A percentile compares a stretch with the other conserved stretches of the same genome.
Conservation (phyloP, 2,797 vertebrate genomes). For the Pseudotriccus pelzelni region DNA sequence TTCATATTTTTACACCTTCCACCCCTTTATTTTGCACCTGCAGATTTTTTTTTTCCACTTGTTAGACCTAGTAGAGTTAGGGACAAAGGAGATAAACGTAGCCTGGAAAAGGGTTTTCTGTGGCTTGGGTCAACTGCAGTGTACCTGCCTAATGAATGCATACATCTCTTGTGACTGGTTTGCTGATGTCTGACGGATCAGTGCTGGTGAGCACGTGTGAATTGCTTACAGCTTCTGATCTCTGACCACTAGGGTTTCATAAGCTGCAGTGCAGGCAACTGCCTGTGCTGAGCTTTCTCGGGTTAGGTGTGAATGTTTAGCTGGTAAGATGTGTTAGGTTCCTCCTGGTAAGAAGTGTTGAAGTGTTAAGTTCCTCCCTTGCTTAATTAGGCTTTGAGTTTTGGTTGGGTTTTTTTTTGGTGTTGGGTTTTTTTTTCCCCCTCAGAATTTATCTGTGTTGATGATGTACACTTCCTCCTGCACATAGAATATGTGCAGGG, state of each 20-base stretch:
- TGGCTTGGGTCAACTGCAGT: background rate
- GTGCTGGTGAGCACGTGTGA: background rate
- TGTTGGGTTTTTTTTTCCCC: background rate
- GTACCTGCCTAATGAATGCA: fast-evolving
- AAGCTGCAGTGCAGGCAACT: background rate
- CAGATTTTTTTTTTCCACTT: background rate
- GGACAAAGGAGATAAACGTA: background rate
- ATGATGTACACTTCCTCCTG: background rate
- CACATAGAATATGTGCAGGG: background rate
- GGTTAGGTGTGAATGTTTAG: background rate
- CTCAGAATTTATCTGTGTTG: background rate
- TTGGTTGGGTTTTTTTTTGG: background rate
- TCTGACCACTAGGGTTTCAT: background rate
- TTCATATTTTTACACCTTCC: background rate
- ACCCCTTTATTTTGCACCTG: background rate
- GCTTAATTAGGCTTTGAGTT: background rate
- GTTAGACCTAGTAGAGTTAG: background rate
- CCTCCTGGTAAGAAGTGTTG: background rate
- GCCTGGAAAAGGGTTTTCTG: background rate
- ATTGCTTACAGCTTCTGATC: background rate
- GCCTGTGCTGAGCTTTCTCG: background rate
- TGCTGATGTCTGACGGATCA: background rate
- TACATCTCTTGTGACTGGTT: background rate
- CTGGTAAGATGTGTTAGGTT: background rate
- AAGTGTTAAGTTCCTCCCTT: background rate